Conservation (phyloP, 2,113 vertebrate species). For the Capreolus pygargus region DNA sequence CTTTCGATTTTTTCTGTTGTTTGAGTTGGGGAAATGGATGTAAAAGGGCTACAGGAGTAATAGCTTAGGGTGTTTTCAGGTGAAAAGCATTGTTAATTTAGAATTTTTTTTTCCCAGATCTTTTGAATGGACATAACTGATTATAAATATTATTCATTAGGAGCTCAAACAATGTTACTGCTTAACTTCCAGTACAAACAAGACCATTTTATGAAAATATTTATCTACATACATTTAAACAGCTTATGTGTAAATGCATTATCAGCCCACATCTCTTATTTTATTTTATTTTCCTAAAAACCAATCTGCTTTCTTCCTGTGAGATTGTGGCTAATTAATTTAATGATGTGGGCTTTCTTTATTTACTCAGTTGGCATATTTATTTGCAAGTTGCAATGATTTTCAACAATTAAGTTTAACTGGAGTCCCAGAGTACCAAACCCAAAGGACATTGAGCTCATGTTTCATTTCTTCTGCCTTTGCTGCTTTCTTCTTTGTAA, state of each 20-base stretch:
- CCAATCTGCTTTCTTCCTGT: background rate
- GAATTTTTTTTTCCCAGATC: background rate
- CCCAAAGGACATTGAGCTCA: background rate
- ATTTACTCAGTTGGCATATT: background rate
- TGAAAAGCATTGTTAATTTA: constrained; percentile 11
- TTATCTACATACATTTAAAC: background rate
- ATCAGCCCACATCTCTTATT: background rate
- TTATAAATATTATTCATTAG: background rate
- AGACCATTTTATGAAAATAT: constrained; percentile 11
- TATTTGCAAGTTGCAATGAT: constrained; percentile 8
- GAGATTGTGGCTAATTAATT: background rate
- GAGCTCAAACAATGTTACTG: background rate
- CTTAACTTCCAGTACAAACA: background rate
- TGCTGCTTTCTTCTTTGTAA: background rate
- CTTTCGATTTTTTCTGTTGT: background rate
- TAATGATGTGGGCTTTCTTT: background rate
- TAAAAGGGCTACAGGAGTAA: background rate
- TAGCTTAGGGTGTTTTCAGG: background rate
- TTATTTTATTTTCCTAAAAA: background rate
- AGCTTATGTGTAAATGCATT: background rate
- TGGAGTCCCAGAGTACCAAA: background rate
- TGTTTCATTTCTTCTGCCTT: background rate
- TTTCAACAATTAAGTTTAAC: background rate
- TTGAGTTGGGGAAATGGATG: background rate
- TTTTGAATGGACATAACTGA: background rate